phyloP scores from a whole-genome alignment of 2,888 invertebrate species.

The Epinotia nisella region DNA sequence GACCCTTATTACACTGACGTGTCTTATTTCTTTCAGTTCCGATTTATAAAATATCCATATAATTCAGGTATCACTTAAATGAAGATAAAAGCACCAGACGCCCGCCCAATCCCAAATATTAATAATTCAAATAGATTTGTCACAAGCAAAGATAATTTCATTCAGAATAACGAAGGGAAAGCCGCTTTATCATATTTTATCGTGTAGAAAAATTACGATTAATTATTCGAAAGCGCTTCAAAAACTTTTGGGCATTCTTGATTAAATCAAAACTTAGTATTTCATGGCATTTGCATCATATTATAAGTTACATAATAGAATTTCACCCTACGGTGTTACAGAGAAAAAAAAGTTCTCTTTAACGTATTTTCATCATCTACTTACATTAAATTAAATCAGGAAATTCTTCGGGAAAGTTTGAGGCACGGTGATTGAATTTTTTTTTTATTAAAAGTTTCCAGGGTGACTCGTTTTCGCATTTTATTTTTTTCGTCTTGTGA shows the following conservation, averaged over 20 bases:
- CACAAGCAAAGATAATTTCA: constrained; percentile 38
- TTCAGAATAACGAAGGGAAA: constrained; percentile 36
- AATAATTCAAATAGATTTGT: constrained; percentile 43
- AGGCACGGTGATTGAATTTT: constrained; percentile 61
- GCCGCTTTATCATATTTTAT: constrained; percentile 47
- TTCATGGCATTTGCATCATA: constrained; percentile 50
- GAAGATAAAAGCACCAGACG: constrained; percentile 31
- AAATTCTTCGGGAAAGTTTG: constrained; percentile 60
- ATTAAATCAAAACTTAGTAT: constrained; percentile 46
- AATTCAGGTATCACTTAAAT: constrained; percentile 11
- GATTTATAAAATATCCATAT: constrained; percentile 1
- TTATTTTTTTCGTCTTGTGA: constrained; percentile 39
- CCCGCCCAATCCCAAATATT: constrained; percentile 25
- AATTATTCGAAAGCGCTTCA: constrained; percentile 41
- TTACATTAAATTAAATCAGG: constrained; percentile 72
- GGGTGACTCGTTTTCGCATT: constrained; percentile 33
- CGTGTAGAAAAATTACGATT: constrained; percentile 49
- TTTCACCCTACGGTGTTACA: constrained; percentile 47
- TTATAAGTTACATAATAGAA: constrained; percentile 51
- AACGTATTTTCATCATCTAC: constrained; percentile 65
- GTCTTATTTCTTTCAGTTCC: neutral
- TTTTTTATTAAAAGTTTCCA: constrained; percentile 60
- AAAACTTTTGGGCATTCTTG: constrained; percentile 34
- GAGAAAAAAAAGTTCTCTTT: constrained; percentile 48
- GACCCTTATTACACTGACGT: too few relatives aligned